Conservation (phyloP, 2,888 invertebrate species). For the Ophion ventricosus region DNA sequence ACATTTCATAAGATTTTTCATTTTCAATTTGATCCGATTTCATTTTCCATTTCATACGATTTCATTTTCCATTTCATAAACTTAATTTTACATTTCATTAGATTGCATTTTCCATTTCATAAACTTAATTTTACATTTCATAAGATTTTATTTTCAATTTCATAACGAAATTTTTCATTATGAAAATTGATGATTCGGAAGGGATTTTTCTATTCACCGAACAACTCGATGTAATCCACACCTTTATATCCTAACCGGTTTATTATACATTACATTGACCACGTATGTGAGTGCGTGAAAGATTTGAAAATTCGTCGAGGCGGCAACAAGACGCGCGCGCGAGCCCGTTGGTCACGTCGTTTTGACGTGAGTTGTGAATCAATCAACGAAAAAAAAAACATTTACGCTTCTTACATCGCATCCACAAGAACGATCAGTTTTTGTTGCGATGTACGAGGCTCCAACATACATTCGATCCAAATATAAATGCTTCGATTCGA, state of each 20-base stretch:
- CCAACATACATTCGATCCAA: slow-evolving; percentile 5
- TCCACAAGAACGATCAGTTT: slow-evolving; percentile 22
- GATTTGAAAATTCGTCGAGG: slow-evolving; percentile 45
- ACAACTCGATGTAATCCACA: not conserved
- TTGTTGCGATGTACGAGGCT: slow-evolving; percentile 15
- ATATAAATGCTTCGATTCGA: not conserved
- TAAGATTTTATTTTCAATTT: not conserved
- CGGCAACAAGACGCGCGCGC: slow-evolving; percentile 16
- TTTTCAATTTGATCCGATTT: too few relatives aligned
- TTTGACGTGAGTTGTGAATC: slow-evolving; percentile 69
- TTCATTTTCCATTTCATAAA: too few relatives aligned
- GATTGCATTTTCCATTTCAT: not conserved
- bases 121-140: not conserved
- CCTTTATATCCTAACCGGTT: slow-evolving; percentile 17
- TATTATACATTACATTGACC: slow-evolving; percentile 31
- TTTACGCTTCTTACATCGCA: slow-evolving; percentile 49
- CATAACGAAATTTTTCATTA: not conserved
- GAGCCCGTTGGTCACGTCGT: slow-evolving; percentile 58
- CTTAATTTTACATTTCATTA: not conserved
- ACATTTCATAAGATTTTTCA: not conserved
- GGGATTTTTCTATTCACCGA: not conserved
- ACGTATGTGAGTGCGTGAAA: slow-evolving; percentile 15
- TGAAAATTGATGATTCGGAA: too few relatives aligned
- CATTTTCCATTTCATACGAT: too few relatives aligned
- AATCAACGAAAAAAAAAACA: slow-evolving; percentile 64